Evolutionary conservation across 2,113 vertebrate genomes (phyloP), one percentile per base, ranked within the genome.

Genomic region (Corydoras sp.): DNA sequence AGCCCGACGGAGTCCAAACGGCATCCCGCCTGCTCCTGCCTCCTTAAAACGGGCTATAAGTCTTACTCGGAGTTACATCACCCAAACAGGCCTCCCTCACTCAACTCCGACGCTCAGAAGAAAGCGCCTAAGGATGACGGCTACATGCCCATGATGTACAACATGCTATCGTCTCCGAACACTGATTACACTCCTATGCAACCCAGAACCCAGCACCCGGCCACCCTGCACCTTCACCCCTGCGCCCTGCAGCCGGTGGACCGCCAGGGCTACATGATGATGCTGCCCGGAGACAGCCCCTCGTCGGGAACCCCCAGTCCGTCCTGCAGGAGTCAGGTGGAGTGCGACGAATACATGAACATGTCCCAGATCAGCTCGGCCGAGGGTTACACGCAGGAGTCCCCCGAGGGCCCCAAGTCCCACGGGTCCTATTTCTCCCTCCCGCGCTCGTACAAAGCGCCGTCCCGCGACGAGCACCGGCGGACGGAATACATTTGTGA

Each of bases 111-210:
- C 69, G 70, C 72, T 77, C 75, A 77, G 30, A 77, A 72, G 72
- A 80, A 80, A 69, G 76, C 75, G 48, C 76, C 65, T 54, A 75
- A 77, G 59, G 79, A 95, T 0, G 92, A 93, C 0, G 94, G 94
- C 62, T 98, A 99, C 76, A 92, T 97, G 93, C 93, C 93, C n/a
- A 99, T 98, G 97, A 93, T 88, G 0, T 94, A 77, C 66, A 73
- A 35, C 58, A 15, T 69, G 1, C 18, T 63, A 29, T 62, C 78
- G n/a, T 58, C 72, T 72, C 56, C 51, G 13, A 68, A 73, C 58
- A 50, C 76, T 50, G 79, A 80, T 55, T 80, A 77, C 62, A 80
- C 69, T 69, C 76, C 72, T 73, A 80, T 80, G 79, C 76, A 77
- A 70, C 93, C 95, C 0, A 84, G 91, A 35, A 82, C 79, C 0